A percentile compares a stretch with the other conserved stretches of the same genome.
Evolutionary conservation across 2,797 vertebrate species (phyloP).

Genomic region (Aselliscus stoliczkanus): DNA sequence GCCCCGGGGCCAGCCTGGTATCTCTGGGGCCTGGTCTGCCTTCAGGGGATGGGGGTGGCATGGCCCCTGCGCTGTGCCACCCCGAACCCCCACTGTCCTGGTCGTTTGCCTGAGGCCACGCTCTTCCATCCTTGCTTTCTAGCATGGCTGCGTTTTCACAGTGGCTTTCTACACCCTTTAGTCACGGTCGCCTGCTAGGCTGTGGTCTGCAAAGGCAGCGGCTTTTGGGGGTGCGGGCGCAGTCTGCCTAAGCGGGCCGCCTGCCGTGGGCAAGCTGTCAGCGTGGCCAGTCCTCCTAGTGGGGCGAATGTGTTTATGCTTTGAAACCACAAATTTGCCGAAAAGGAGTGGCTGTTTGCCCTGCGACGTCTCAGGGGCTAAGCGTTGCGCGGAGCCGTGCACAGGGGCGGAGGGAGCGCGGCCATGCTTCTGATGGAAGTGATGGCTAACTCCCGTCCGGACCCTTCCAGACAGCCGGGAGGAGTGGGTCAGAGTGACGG

Average conservation of each 20-base stretch:
- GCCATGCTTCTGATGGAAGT: too few species aligned
- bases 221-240: background rate
- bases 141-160: too few species aligned
- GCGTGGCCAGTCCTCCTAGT: background rate
- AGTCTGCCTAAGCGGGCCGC: background rate
- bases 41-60: too few species aligned
- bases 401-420: too few species aligned
- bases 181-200: background rate
- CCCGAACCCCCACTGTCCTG: too few species aligned
- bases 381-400: background rate
- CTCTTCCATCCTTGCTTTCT: background rate
- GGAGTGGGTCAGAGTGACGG: background rate
- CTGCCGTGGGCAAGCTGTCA: background rate
- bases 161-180: background rate
- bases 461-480: background rate
- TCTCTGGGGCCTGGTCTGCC: too few species aligned
- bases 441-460: too few species aligned
- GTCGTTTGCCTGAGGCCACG: background rate
- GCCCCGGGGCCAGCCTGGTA: rapidly evolving
- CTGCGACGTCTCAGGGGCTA: background rate
- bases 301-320: background rate
- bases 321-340: background rate
- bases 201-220: background rate
- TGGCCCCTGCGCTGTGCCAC: too few species aligned
- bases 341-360: background rate